Evolutionary conservation across 2,797 vertebrate species (phyloP), one percentile per base, ranked within the genome.

Genomic region (Liparis tanakae): DNA sequence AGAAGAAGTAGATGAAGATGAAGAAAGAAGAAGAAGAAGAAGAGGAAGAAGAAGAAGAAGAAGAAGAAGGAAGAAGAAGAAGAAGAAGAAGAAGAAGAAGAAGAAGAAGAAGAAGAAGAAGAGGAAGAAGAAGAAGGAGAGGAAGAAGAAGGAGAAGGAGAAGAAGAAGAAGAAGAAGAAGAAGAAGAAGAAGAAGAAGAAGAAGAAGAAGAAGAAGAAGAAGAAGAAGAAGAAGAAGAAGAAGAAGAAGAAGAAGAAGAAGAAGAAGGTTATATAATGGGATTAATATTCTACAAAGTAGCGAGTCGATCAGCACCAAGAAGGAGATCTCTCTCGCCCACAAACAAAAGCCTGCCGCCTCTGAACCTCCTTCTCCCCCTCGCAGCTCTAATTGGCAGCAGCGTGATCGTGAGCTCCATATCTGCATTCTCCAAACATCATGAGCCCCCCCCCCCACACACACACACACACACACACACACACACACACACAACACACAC

Each of bases 221-320:
- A n/a, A n/a, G 76, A 79, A 34, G 70, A 76, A 39, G 60, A 41
- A 36, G 60, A 50, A 48, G 66, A 56, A 59, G 74, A 82, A 79
- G 71, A n/a, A n/a, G n/a, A n/a, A n/a, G n/a, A n/a, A n/a, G 76
- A 79, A 34, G 70, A 76, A 39, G 60, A 41, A 36, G 60, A 50
- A 48, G 66, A 56, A 59, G 74, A 82, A 79, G 71, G 78, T 93
- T 93, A 91, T 85, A 85, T 93, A 93, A 93, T 84, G 71, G 74
- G 87, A 92, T 91, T 92, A 93, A 92, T 91, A 93, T 92, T 93
- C 89, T 73, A 85, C 75, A 85, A 88, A 87, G 88, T 70, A 81
- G 85, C 60, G 57, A 88, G 84, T 76, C 81, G 90, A 93, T 93
- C 88, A 88, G 86, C 22, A 92, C 92, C 88, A 89, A 90, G 82